Evolutionary conservation across 2,113 vertebrate species (phyloP), one percentile per base, ranked within the genome.

Genomic region (Paraplagusia blochii): DNA sequence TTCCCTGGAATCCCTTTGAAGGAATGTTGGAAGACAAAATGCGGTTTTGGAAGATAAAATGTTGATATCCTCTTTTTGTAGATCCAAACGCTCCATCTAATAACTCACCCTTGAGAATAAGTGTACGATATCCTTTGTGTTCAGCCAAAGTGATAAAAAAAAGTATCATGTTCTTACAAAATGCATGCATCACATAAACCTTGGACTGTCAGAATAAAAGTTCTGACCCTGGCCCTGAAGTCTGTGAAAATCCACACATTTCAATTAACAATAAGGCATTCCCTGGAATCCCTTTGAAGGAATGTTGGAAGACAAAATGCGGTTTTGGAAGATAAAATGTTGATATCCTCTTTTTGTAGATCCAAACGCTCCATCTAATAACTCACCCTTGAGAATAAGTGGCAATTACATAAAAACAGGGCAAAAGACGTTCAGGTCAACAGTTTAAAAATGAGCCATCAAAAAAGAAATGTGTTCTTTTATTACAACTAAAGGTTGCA

Each of bases 161-260:
- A n/a, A n/a, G n/a, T n/a, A n/a, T n/a, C n/a, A n/a, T n/a, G n/a
- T n/a, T n/a, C n/a, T n/a, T n/a, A n/a, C n/a, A n/a, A n/a, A n/a
- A n/a, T n/a, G n/a, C n/a, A n/a, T n/a, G 22, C 22, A 29, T 29
- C 22, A 29, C 22, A 11, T 14, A 39, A 29, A 12, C 16, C 44
- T 46, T 35, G 33, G 19, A n/a, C 17, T 34, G 29, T 36, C 60
- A 46, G 39, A 70, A 69, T 57, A n/a, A 11, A 17, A 49, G 35
- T 40, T 34, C 44, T 48, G 43, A 43, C 44, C 45, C 8, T 15
- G 60, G 44, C 36, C 42, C 48, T 7, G 47, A 17, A 9, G 5
- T 14, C 11, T 53, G 8, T 40, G 34, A 33, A 47, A 68, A 34
- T 67, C 53, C 65, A 52, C 46, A 58, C n/a, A 53, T 63, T 66